Evolutionary conservation across 2,888 invertebrate species (phyloP).

Genomic region (Diarsia brunnea): DNA sequence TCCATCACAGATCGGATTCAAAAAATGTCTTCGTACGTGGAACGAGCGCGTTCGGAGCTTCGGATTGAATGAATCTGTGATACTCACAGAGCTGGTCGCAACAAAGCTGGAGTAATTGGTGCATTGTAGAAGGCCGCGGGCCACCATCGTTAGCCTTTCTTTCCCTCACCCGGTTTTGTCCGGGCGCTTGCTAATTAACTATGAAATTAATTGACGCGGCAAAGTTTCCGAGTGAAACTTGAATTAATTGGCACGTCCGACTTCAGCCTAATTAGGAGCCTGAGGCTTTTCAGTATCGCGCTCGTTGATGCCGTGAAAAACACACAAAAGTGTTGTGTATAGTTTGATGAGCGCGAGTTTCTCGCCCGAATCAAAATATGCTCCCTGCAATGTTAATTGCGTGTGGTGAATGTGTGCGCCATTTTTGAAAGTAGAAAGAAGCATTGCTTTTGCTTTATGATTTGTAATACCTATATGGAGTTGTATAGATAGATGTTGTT

Average conservation of each 20-base stretch:
- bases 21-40: constrained; percentile 18
- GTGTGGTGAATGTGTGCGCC: constrained; percentile 61
- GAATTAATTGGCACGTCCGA: constrained; percentile 91
- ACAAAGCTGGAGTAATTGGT: constrained; percentile 88
- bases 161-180: constrained; percentile 88
- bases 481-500: background rate
- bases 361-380: constrained; percentile 70
- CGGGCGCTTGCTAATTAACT: constrained; percentile 89
- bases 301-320: constrained; percentile 89
- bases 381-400: constrained; percentile 71
- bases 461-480: background rate
- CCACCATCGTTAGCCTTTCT: constrained; percentile 89
- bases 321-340: constrained; percentile 88
- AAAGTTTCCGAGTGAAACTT: constrained; percentile 91
- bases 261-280: constrained; percentile 91
- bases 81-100: constrained; percentile 76
- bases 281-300: constrained; percentile 89
- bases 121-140: constrained; percentile 86
- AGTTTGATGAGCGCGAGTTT: constrained; percentile 65
- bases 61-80: constrained; percentile 76
- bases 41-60: constrained; percentile 55
- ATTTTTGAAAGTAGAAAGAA: constrained; percentile 36
- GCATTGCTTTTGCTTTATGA: constrained; percentile 16
- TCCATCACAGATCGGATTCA: background rate
- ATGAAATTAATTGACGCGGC: constrained; percentile 91